Base-by-base conservation (phyloP, 1,140 invertebrate genomes). In the Gryon sp. region DNA sequence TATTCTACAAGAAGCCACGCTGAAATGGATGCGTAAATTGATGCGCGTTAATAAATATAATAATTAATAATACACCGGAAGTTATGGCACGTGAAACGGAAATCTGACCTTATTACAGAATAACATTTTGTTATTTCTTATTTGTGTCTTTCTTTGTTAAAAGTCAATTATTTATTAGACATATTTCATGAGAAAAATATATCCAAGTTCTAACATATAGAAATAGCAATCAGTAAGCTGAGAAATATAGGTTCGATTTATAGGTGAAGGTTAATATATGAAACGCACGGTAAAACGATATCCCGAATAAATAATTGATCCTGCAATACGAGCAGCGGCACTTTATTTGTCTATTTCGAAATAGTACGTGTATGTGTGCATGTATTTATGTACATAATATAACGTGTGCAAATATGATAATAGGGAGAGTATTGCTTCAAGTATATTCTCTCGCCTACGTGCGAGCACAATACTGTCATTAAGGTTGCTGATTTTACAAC, bases 61-160 rank as follows among this genome's bases (percentile, higher is more conserved):
- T 76, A 69, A 76, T 63, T 76, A 68, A 68, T 68, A 55, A 40
- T 38, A 22, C 63, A 63, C 40, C 73, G 73, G 73, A 76, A 76
- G 73, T 76, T 19, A 15, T 38, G 26, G n/a, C n/a, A n/a, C 55
- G 45, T 26, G 32, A 28, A 63, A 68, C 41, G 46, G 48, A 52
- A 26, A 34, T 40, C 48, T 34, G 12, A 9, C 8, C 46, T 65
- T 59, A 63, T n/a, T n/a, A n/a, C n/a, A 65, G 24, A 36, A 53
- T 41, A 57, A 28, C 26, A 7, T 55, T 63, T 72, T 34, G 30
- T 50, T 18, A 55, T 62, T 62, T 26, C 38, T 30, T 69, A 76
- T 53, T 30, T 50, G 18, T 30, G 6, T 34, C 50, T 22, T 63
- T 63, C 41, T 41, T 63, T 63, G 50, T 28, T 50, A 50, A 48